Evolutionary conservation across 1,140 invertebrate genomes (phyloP).

Genomic region (Brachionus calyciflorus): DNA sequence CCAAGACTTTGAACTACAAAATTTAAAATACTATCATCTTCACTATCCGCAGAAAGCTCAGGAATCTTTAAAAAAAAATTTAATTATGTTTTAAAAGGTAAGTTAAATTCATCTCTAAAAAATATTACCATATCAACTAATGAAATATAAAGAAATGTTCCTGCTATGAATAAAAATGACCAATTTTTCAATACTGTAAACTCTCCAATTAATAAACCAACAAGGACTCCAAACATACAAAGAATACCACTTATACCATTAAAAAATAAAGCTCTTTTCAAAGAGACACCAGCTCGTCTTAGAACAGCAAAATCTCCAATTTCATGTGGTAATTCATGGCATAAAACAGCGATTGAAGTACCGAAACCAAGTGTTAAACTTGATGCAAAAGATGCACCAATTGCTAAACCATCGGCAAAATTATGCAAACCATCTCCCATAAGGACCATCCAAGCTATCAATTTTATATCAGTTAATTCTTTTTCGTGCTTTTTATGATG

Average conservation of each 20-base stretch:
- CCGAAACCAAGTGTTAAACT: slow-evolving; percentile 48
- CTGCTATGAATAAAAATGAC: slow-evolving; percentile 83
- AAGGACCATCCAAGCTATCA: slow-evolving; percentile 49
- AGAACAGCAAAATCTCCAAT: slow-evolving; percentile 49
- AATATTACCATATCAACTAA: slow-evolving; percentile 90
- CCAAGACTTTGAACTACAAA: slow-evolving; percentile 44
- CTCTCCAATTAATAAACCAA: slow-evolving; percentile 75
- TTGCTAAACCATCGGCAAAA: slow-evolving; percentile 52
- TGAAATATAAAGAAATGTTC: slow-evolving; percentile 90
- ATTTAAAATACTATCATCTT: slow-evolving; percentile 16
- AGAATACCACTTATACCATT: slow-evolving; percentile 73
- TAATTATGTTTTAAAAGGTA: background rate
- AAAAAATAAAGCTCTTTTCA: slow-evolving; percentile 24
- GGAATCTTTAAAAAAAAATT: background rate
- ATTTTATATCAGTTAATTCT: background rate
- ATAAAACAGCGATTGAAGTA: slow-evolving; percentile 52
- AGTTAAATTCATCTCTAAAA: too few species aligned
- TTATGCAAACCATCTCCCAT: slow-evolving; percentile 59
- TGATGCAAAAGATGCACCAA: slow-evolving; percentile 50
- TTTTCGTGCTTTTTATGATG: slow-evolving; percentile 28
- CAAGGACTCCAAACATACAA: slow-evolving; percentile 79
- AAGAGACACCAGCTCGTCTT: background rate
- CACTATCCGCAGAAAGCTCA: background rate
- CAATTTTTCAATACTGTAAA: slow-evolving; percentile 73
- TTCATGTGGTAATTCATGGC: slow-evolving; percentile 53